Percentiles rank a stretch among this genome's conserved stretches.
Conservation (phyloP, 2,113 vertebrate species). For the Jaculus jaculus region DNA sequence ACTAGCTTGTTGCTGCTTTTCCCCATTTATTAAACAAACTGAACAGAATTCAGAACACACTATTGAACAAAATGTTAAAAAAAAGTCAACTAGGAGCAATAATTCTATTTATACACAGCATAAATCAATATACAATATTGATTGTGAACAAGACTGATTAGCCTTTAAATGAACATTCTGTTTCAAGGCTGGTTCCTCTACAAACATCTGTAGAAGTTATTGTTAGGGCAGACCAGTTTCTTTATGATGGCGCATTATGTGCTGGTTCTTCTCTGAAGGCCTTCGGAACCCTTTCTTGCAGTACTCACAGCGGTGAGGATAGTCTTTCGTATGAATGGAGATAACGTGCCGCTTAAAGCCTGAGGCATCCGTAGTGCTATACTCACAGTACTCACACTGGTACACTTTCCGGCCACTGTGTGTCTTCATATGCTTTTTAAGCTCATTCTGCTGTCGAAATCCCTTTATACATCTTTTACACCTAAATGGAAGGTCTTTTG, state of each 20-base stretch:
- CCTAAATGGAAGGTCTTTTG: constrained; percentile 96
- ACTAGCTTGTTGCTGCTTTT: constrained; percentile 87
- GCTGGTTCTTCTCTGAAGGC: constrained; percentile 99
- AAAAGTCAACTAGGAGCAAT: constrained; percentile 86
- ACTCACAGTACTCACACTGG: constrained; percentile 99
- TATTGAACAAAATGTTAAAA: constrained; percentile 87
- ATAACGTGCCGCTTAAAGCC: constrained; percentile 99
- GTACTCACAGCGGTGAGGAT: constrained; percentile 98
- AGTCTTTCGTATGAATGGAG: constrained; percentile 99
- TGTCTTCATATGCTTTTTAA: constrained; percentile 96
- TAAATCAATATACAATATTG: constrained; percentile 86
- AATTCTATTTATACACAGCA: constrained; percentile 88
- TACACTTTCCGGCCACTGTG: constrained; percentile 97
- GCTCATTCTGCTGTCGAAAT: constrained; percentile 89
- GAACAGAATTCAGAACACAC: constrained; percentile 89
- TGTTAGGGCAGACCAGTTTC: constrained; percentile 93
- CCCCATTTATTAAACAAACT: constrained; percentile 90
- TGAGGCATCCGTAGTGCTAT: constrained; percentile 98
- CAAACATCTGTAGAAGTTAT: constrained; percentile 64
- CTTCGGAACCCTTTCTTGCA: constrained; percentile 98
- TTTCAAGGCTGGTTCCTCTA: constrained; percentile 77
- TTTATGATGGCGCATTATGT: constrained; percentile 99
- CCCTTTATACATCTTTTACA: constrained; percentile 96
- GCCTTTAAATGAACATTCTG: constrained; percentile 86
- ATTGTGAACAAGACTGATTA: constrained; percentile 83